A percentile compares a stretch with the other conserved stretches of the same genome.
Evolutionary conservation across 2,113 vertebrate species (phyloP).

Genomic region (Conger conger): DNA sequence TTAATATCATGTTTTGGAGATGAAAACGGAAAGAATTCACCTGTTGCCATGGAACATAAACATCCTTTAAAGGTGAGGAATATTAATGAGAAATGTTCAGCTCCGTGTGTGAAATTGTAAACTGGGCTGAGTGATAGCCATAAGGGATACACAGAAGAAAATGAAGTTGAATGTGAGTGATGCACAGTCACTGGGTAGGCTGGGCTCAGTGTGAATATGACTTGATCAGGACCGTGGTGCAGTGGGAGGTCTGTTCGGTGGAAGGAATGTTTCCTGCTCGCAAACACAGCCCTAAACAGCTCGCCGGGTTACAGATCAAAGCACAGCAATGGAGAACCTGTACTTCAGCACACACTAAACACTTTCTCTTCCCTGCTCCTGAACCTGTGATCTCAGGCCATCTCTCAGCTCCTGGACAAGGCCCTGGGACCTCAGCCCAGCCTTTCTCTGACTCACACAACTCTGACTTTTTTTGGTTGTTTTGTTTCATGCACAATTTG

Average conservation of each 20-base stretch:
- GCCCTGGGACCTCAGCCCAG: background rate
- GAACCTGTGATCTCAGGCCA: background rate
- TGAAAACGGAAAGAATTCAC: background rate
- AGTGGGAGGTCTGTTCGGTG: background rate
- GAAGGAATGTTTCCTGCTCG: background rate
- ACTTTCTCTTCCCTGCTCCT: background rate
- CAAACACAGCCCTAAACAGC: constrained; percentile 20
- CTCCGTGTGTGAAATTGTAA: too few relatives aligned
- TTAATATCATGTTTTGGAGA: background rate
- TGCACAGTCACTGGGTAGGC: background rate
- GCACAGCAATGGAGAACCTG: background rate
- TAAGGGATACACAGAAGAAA: background rate
- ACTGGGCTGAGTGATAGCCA: too few relatives aligned
- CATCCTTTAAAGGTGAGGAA: background rate
- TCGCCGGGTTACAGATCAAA: constrained; percentile 5
- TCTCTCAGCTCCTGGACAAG: background rate
- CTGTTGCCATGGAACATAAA: too few relatives aligned
- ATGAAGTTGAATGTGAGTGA: background rate
- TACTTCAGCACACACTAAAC: background rate
- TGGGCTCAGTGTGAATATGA: background rate
- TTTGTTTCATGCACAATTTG: too few relatives aligned
- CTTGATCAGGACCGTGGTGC: background rate
- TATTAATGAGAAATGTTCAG: background rate
- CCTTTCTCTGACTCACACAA: too few relatives aligned
- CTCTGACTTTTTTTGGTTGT: too few relatives aligned